Conservation (phyloP, 2,888 invertebrate species). For the Byasa hedistus region DNA sequence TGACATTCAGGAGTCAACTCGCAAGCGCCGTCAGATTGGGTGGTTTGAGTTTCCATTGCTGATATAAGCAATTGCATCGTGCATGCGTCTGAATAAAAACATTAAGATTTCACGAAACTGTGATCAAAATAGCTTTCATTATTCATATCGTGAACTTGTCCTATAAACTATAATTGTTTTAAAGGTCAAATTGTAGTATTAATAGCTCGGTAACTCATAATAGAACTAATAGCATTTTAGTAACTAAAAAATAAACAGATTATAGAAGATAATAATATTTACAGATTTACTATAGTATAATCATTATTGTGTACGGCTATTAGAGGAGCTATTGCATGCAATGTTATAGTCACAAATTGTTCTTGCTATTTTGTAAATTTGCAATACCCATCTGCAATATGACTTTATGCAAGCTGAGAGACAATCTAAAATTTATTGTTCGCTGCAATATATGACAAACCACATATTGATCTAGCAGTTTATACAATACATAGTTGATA, state of each 20-base stretch:
- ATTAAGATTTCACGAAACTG: background rate
- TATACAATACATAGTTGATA: background rate
- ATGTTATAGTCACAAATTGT: background rate
- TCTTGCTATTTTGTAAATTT: background rate
- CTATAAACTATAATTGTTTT: background rate
- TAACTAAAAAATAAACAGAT: background rate
- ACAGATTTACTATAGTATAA: background rate
- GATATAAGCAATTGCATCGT: constrained; percentile 72
- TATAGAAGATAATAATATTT: background rate
- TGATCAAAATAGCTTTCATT: background rate
- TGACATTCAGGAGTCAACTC: constrained; percentile 66
- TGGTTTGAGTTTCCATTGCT: constrained; percentile 69
- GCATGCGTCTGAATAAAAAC: constrained; percentile 65
- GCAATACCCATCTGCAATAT: too few species aligned
- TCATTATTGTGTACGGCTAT: background rate
- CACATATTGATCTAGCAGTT: background rate
- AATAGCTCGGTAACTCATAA: background rate
- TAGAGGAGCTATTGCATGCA: background rate
- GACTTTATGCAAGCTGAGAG: background rate
- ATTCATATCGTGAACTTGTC: background rate
- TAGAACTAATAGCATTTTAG: background rate
- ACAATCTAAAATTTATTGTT: background rate
- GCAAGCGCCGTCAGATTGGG: constrained; percentile 60
- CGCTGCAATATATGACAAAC: background rate
- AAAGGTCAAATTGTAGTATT: background rate